Evolutionary conservation across 2,113 vertebrate genomes (phyloP), one percentile per base, ranked within the genome.

Genomic region (Semnornis frantzii): DNA sequence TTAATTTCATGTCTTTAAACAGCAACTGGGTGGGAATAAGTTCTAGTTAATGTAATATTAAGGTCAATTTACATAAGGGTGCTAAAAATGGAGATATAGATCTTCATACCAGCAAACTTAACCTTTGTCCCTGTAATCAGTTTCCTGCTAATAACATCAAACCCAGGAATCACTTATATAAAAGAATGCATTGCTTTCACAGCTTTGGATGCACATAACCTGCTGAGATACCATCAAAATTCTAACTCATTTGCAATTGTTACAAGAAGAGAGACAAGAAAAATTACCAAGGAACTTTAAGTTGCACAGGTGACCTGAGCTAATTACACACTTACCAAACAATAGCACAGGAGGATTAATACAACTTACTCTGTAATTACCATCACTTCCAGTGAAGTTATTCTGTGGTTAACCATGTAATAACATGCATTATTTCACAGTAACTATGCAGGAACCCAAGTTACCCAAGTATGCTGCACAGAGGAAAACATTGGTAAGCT

Each of bases 391-490:
- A 90, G 60, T 78, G 94, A 92, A 94, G 91, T 94, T 94, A 90
- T 79, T 91, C 90, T 97, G 96, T 95, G 95, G 95, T 93, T 97
- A 93, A 79, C 90, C 83, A 89, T 95, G 92, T 85, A 96, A 97
- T 91, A 97, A 96, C 70, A 87, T 15, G 39, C 80, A 92, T 95
- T 97, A 96, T 94, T 97, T 95, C 96, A 94, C 84, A 90, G 95
- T 50, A 96, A 92, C 92, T 93, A 75, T 44, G 71, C 72, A 93
- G 93, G 92, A 89, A 93, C 54, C 93, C 68, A 83, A 89, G 82
- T 95, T 93, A 94, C 83, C 84, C 80, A 66, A 92, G 33, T 90
- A 78, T 14, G 44, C 48, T 89, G 33, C 42, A 86, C 74, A 93
- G 94, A 96, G 87, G 55, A 97, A 96, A 95, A 93, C 28, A 76